Conservation (phyloP, 2,888 invertebrate species). For the Tiliacea aurago region DNA sequence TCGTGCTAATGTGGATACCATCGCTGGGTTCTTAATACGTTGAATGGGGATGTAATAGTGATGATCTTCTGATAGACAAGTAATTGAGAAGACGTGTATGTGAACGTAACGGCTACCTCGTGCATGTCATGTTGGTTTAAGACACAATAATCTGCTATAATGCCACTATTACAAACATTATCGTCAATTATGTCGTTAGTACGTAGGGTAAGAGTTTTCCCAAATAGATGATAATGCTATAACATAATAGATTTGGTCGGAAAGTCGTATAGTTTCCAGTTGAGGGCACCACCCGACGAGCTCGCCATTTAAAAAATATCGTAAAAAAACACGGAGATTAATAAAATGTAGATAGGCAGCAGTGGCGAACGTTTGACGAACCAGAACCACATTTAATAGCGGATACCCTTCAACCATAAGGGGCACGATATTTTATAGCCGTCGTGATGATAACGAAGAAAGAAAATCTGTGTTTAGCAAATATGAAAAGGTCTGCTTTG, state of each 20-base stretch:
- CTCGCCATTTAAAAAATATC: background rate
- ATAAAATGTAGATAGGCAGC: background rate
- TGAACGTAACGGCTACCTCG: conserved; percentile 50
- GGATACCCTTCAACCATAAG: background rate
- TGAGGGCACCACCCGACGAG: background rate
- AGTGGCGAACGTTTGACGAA: background rate
- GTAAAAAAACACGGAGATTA: conserved; percentile 2
- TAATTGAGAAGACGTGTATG: conserved; percentile 52
- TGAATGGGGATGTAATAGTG: conserved; percentile 1
- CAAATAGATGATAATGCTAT: conserved; percentile 33
- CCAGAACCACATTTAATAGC: conserved; percentile 1
- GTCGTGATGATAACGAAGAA: conserved; percentile 31
- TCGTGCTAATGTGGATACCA: conserved; percentile 12
- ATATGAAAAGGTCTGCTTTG: background rate
- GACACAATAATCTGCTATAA: conserved; percentile 56
- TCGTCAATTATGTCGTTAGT: conserved; percentile 28
- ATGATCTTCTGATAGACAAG: conserved; percentile 42
- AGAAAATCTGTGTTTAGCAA: conserved; percentile 16
- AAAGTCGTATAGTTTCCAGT: conserved; percentile 1
- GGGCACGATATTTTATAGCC: conserved; percentile 1
- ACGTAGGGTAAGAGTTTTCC: conserved; percentile 28
- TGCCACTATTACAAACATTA: conserved; percentile 50
- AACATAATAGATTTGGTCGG: conserved; percentile 5
- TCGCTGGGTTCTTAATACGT: background rate
- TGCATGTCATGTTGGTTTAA: conserved; percentile 60